Percentiles rank a stretch among this genome's conserved stretches.
These are phyloP conservation scores for Ceratina australensis DNA, from an alignment of 1,140 invertebrate species.

Conservation along the genomic window DNA sequence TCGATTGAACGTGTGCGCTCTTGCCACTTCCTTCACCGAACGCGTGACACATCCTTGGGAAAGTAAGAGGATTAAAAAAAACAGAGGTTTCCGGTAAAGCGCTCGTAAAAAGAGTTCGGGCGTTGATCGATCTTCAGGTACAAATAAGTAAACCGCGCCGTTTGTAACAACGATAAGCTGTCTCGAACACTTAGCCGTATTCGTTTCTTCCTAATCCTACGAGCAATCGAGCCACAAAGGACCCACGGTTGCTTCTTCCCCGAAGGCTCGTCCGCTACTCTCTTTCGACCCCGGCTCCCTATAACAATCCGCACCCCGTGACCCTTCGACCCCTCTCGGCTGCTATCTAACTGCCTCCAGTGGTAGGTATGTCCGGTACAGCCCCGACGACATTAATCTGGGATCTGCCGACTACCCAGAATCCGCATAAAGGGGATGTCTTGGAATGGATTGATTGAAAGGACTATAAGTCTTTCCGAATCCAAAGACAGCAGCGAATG, in stretches of 20 bases:
- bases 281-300: conserved; percentile 8
- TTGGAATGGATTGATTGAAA: conserved; percentile 42
- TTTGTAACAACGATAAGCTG: conserved; percentile 34
- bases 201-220: conserved; percentile 40
- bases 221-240: conserved; percentile 24
- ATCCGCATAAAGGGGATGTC: conserved; percentile 48
- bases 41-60: not conserved
- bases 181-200: conserved; percentile 17
- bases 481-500: conserved; percentile 5
- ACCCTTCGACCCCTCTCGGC: conserved; percentile 1
- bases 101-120: conserved; percentile 23
- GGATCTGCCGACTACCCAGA: conserved; percentile 42
- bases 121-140: conserved; percentile 37
- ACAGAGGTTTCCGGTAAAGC: conserved; percentile 11
- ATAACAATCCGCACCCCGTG: conserved; percentile 20
- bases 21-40: not conserved
- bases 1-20: conserved; percentile 20
- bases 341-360: conserved; percentile 29
- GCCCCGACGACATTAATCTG: conserved; percentile 45
- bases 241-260: not conserved
- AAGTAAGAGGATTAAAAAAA: not conserved
- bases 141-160: conserved; percentile 35
- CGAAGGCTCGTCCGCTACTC: not conserved
- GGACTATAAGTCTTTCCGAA: conserved; percentile 29
- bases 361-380: conserved; percentile 43